Base-by-base conservation (phyloP, 2,888 invertebrate genomes). In the Cerceris ruficornis region DNA sequence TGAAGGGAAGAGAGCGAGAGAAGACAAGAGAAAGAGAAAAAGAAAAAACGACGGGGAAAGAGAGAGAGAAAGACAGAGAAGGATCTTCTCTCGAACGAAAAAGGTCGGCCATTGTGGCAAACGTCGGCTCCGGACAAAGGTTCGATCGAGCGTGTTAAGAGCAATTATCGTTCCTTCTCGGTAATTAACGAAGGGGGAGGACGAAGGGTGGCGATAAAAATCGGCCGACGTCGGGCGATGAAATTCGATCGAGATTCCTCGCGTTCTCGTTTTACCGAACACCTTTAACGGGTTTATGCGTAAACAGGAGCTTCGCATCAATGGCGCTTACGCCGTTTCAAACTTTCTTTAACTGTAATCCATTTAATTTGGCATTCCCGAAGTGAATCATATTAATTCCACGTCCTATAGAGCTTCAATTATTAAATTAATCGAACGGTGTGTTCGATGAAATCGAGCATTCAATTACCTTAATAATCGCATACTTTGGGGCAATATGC, bases 141-240 rank as follows among this genome's bases (percentile, higher is more conserved):
- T 66, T 46, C 74, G 75, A 59, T 75, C 69, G 50, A 55, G 77
- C 73, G 67, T 15, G 70, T 69, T 61, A 46, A 57, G 28, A 69
- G 62, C 81, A 77, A 80, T 81, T 74, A 77, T 69, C 71, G 69
- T 71, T 68, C 54, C 59, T 62, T 14, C 57, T 43, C n/a, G 77
- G 57, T 72, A 77, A 80, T 80, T 80, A 77, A 52, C 28, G 54
- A 54, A 7, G 15, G 65, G 59, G 58, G 42, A 43, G 14, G 15
- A 54, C 15, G 13, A 14, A 55, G 59, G 46, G 59, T 54, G 28
- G 59, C 58, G 68, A 70, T 68, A 74, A 80, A 74, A 81, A 73
- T 80, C 75, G 69, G 8, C 41, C 17, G 60, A 50, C 14, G 62
- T 60, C 49, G 14, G 42, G n/a, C 61, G 64, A 60, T 61, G 54